Base-by-base conservation (phyloP, 2,797 vertebrate species). In the Fratercula arctica region DNA sequence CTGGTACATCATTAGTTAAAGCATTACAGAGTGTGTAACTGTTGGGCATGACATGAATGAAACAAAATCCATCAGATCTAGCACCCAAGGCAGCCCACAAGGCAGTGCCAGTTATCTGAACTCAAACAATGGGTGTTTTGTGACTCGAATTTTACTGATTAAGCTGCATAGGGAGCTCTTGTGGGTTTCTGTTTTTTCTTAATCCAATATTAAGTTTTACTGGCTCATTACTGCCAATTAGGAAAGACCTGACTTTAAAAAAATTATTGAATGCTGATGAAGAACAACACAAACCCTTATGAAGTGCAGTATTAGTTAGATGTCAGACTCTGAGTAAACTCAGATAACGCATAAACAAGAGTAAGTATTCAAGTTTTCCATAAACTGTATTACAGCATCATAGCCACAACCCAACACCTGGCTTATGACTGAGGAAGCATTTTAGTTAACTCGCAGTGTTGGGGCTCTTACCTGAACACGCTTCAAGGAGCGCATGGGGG, bases 181-280 rank as follows among this genome's bases (percentile, higher is more conserved):
- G 31, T 15, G 57, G 43, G 41, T 87, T 70, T 66, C 64, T 21
- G 7, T 51, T 72, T 87, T 88, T 81, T 53, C 46, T 95, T 93
- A 95, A 97, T 73, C 69, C 81, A 94, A n/a, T 61, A 46, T 53
- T 53, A 80, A 67, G 20, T 91, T 97, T 96, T 92, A 90, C 78
- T 45, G 79, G 39, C 77, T 95, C 81, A 68, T 80, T 96, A 79
- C 73, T 92, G 77, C 63, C 83, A 92, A 90, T 94, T 96, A 96
- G 78, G 80, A 94, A 77, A 95, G n/a, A 61, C 43, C 83, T 96
- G 82, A 85, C 45, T 95, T 93, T 35, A 90, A 87, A 85, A 85
- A 95, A 94, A 84, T 61, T 89, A 95, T 90, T 90, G 72, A 90
- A 93, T 43, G 59, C 46, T 92, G 85, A 92, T 81, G 61, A 92